Evolutionary conservation across 2,797 vertebrate species (phyloP).

Genomic region (Sebastes dallii): DNA sequence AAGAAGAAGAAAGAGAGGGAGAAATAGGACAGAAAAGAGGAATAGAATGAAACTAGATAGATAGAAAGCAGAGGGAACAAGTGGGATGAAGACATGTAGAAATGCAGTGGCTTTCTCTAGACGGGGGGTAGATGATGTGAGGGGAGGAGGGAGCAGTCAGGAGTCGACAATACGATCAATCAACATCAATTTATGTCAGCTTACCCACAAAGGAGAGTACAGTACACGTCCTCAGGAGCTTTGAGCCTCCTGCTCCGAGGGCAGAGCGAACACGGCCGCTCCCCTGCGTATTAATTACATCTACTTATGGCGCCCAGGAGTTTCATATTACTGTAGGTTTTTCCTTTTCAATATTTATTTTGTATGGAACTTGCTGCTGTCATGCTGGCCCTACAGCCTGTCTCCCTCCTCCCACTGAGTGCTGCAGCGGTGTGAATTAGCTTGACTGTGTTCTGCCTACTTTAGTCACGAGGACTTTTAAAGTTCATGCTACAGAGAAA

Average conservation of each 20-base stretch:
- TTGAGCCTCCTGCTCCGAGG: slow-evolving; percentile 19
- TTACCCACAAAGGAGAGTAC: slow-evolving; percentile 24
- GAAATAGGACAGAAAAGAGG: neutral
- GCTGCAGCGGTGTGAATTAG: neutral
- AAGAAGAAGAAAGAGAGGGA: neutral
- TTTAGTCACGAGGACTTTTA: neutral
- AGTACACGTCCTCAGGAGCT: slow-evolving; percentile 11
- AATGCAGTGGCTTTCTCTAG: slow-evolving; percentile 1
- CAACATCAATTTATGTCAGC: slow-evolving; percentile 52
- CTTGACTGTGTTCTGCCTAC: neutral
- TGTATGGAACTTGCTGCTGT: neutral
- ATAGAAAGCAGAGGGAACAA: neutral
- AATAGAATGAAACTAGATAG: neutral
- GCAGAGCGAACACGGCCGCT: slow-evolving; percentile 2
- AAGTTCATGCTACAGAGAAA: neutral
- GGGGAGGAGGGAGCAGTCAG: neutral
- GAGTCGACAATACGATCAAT: slow-evolving; percentile 43
- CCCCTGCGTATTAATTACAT: slow-evolving; percentile 46
- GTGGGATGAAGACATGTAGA: neutral
- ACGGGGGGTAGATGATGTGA: neutral
- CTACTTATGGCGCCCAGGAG: slow-evolving; percentile 1
- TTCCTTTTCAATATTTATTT: neutral
- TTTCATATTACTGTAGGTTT: slow-evolving; percentile 3
- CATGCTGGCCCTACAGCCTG: neutral
- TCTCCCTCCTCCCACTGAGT: neutral